Percentiles rank a stretch among this genome's conserved stretches.
Conservation (phyloP, 2,113 vertebrate genomes). For the Poecilia latipinna region DNA sequence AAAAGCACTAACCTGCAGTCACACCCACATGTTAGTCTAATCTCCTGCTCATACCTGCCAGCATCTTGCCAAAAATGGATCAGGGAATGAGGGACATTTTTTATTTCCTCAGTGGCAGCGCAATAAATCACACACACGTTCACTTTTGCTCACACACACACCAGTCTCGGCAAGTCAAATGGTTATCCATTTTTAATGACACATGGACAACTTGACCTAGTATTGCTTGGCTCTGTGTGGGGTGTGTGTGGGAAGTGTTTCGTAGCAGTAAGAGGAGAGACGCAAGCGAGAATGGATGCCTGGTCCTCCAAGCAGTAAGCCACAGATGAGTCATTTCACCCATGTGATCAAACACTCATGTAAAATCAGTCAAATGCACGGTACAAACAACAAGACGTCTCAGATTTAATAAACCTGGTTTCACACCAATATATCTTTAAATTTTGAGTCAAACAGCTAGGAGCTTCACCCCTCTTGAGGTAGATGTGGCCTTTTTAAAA, state of each 20-base stretch:
- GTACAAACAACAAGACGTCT: background rate
- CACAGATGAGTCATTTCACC: constrained; percentile 32
- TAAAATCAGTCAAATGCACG: constrained; percentile 15
- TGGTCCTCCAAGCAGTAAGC: constrained; percentile 2
- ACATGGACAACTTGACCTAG: constrained; percentile 66
- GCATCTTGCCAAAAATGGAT: constrained; percentile 59
- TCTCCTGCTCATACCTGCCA: constrained; percentile 55
- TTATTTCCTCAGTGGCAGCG: constrained; percentile 51
- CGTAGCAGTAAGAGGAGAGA: constrained; percentile 1
- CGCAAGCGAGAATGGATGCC: constrained; percentile 1
- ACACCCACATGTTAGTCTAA: constrained; percentile 47
- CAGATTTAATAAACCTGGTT: background rate
- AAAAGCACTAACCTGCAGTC: constrained; percentile 14
- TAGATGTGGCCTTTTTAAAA: constrained; percentile 22
- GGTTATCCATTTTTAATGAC: constrained; percentile 75
- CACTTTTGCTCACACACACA: constrained; percentile 12
- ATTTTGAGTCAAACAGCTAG: background rate
- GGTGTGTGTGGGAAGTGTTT: constrained; percentile 31
- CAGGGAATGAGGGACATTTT: constrained; percentile 57
- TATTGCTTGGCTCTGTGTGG: constrained; percentile 44
- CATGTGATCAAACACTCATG: background rate
- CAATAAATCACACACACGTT: constrained; percentile 24
- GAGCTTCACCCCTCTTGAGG: constrained; percentile 4
- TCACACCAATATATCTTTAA: background rate
- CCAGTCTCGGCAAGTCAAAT: constrained; percentile 45